Evolutionary conservation across 2,797 vertebrate genomes (phyloP), one percentile per base, ranked within the genome.

Genomic region (Eleutherodactylus coqui): DNA sequence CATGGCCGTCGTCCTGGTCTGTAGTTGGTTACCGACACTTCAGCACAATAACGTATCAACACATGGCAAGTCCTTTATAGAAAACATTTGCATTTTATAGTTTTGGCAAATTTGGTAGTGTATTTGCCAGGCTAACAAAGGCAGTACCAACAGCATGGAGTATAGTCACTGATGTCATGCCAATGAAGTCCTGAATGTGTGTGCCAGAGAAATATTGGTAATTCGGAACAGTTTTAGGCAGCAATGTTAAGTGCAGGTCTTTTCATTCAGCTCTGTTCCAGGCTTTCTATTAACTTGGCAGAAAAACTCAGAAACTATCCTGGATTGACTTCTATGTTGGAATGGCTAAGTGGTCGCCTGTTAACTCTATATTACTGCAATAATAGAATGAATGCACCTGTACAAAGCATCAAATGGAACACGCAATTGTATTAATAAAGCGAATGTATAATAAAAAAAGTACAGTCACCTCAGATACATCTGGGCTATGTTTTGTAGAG

Each of bases 201-300:
- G 32, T 41, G 78, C 85, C 85, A 82, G 79, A 58, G 49, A 58
- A 77, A 41, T 67, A 77, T 29, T 38, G 83, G 83, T 78, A 86
- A 82, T 76, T 58, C 81, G 79, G 85, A 86, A 86, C 55, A 62
- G 27, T 86, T 75, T 81, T 72, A 24, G 55, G 43, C 69, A 81
- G 67, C 76, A 36, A 29, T 49, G 72, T 72, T 47, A 60, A 49
- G 9, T 84, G 72, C n/a, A 34, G 19, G 8, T 69, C 60, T 10
- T 51, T 73, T 82, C 67, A 82, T 82, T 82, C 80, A 72, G 64
- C 36, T 58, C 16, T 14, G 53, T 72, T 87, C 81, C 86, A 87
- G 81, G 81, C 38, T 83, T 87, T 87, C 86, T 83, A 79, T 72
- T 62, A 87, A 83, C 81, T 87, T 87, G 86, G 86, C 86, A 79